Conservation (phyloP, 2,113 vertebrate genomes). For the Tetraodon nigroviridis region DNA sequence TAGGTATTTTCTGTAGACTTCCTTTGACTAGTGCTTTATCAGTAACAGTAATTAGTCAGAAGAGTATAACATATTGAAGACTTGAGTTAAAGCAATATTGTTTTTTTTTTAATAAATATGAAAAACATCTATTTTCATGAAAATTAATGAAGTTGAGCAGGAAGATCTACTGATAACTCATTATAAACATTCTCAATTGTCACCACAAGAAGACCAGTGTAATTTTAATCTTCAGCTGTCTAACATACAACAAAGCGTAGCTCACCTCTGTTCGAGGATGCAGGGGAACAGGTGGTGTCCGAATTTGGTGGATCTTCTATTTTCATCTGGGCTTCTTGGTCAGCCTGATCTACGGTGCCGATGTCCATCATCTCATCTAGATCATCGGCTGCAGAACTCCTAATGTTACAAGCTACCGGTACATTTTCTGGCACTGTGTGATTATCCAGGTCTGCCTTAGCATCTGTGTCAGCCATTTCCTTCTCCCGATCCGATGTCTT, state of each 20-base stretch:
- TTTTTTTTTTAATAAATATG: too few species aligned
- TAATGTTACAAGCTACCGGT: background rate
- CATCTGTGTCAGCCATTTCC: background rate
- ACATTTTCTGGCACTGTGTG: background rate
- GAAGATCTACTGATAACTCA: background rate
- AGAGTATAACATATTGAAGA: too few species aligned
- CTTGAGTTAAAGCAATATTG: too few species aligned
- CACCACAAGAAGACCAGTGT: too few species aligned
- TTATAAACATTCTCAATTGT: background rate
- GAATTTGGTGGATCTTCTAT: constrained; percentile 19
- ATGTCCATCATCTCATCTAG: constrained; percentile 71
- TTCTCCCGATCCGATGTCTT: background rate
- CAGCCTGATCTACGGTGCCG: constrained; percentile 61
- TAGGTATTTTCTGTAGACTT: too few species aligned
- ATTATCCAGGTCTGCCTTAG: background rate
- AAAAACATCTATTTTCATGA: too few species aligned
- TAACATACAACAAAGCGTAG: too few species aligned
- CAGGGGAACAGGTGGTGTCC: constrained; percentile 17
- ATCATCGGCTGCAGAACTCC: constrained; percentile 6
- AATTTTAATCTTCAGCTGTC: background rate
- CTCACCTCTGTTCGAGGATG: constrained; percentile 26
- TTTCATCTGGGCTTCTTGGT: constrained; percentile 68
- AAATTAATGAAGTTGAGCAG: background rate
- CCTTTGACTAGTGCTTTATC: too few species aligned
- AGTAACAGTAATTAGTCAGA: too few species aligned